Percentiles rank a stretch among this genome's conserved stretches.
Conservation (phyloP, 2,113 vertebrate species). For the crab-eating macaque (Macaca fascicularis) region T2T-MFA8v1.1 NC_088375.1:153036001-153036500, state of each 20-base stretch:
- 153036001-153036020: constrained; percentile 76
- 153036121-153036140: constrained; percentile 79
- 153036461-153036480: constrained; percentile 62
- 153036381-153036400: constrained; percentile 76
- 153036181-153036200: constrained; percentile 84
- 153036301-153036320: constrained; percentile 78
- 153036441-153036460: constrained; percentile 71
- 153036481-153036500: constrained; percentile 53
- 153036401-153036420: constrained; percentile 74
- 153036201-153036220: constrained; percentile 81
- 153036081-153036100: constrained; percentile 83
- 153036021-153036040: constrained; percentile 79
- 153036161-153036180: constrained; percentile 85
- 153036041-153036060: constrained; percentile 82
- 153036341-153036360: constrained; percentile 81
- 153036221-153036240: constrained; percentile 64
- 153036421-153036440: constrained; percentile 74
- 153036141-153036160: constrained; percentile 79
- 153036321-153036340: constrained; percentile 74
- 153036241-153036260: constrained; percentile 74
- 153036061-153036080: constrained; percentile 81
- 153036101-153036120: constrained; percentile 81
- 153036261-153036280: constrained; percentile 65
- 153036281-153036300: constrained; percentile 62
- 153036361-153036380: constrained; percentile 74